Evolutionary conservation across 2,797 vertebrate species (phyloP), one percentile per base, ranked within the genome.

Genomic region (Tapirus indicus): DNA sequence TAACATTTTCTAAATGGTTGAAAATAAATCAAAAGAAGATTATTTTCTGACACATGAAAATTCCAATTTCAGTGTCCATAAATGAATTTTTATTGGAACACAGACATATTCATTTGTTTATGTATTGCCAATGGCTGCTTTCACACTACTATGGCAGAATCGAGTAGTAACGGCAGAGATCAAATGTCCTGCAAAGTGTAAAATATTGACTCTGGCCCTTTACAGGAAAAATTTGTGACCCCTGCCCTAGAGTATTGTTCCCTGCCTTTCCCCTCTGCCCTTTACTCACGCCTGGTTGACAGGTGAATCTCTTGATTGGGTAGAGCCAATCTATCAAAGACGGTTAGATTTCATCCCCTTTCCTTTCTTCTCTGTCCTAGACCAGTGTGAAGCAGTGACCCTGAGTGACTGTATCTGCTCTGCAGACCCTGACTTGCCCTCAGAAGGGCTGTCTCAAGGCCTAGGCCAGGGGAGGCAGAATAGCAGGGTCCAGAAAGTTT

Each of bases 1-100:
- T 66, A 54, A 84, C 13, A 3, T 88, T 80, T 93, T 75, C 62
- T 58, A 88, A 75, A 47, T 56, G 49, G 41, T 47, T 71, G 80
- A 90, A 82, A 93, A 71, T 56, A 69, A 83, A 91, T 87, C 11
- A 79, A 84, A 72, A 91, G n/a, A 75, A 54, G 27, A 84, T 9
- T 72, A 58, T 58, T 83, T 47, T 88, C 38, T 85, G 72, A n/a
- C 9, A 54, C 5, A 3, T 47, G 35, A 91, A 97, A 84, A 85
- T 88, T 71, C 60, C 86, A 38, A 75, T 83, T 29, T 80, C 58
- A 52, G 18, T 38, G 32, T 62, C 69, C 38, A 86, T 47, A 47
- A 47, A 52, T 83, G 54, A 95, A 60, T 29, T 74, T 78, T 56
- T 88, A 35, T 54, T 75, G 84, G 66, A 60, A 38, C 29, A 54